A percentile compares a stretch with the other conserved stretches of the same genome.
Evolutionary conservation across 2,797 vertebrate genomes (phyloP).

Genomic region (Gambelia wislizenii): DNA sequence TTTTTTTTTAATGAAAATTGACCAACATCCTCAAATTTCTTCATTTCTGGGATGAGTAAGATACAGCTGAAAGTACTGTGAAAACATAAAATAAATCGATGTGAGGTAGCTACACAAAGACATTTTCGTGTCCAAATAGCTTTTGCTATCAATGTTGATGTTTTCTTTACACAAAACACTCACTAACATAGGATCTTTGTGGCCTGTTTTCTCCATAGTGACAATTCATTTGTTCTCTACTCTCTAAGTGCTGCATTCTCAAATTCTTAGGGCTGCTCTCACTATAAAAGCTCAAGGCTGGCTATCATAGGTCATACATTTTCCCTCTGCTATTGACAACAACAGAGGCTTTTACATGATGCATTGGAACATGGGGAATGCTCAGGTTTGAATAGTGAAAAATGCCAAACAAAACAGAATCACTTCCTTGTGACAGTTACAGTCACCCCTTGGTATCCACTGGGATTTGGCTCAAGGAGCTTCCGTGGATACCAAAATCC

Average conservation of each 20-base stretch:
- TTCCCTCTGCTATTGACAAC: neutral
- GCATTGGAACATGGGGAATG: slow-evolving; percentile 40
- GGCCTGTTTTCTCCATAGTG: slow-evolving; percentile 35
- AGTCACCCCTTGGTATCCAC: no score
- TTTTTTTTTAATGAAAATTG: no score
- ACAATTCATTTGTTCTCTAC: slow-evolving; percentile 15
- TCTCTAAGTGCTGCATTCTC: neutral
- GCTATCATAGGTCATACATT: slow-evolving; percentile 1
- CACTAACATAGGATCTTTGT: slow-evolving; percentile 52
- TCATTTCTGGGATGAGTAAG: neutral
- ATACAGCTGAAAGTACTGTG: neutral
- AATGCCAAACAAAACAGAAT: slow-evolving; percentile 42
- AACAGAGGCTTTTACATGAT: slow-evolving; percentile 38
- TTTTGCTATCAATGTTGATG: slow-evolving; percentile 17
- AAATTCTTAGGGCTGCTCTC: slow-evolving; percentile 42
- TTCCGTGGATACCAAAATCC: no score
- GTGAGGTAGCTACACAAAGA: neutral
- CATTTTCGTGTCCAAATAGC: neutral
- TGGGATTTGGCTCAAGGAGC: no score
- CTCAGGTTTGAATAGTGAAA: slow-evolving; percentile 33
- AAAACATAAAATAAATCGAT: neutral
- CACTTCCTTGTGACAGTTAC: neutral
- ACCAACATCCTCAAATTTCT: no score
- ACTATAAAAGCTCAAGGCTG: slow-evolving; percentile 24
- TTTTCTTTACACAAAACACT: slow-evolving; percentile 31